A percentile compares a stretch with the other conserved stretches of the same genome.
Evolutionary conservation across 2,797 vertebrate genomes (phyloP).

Genomic region (Esox masquinongy): DNA sequence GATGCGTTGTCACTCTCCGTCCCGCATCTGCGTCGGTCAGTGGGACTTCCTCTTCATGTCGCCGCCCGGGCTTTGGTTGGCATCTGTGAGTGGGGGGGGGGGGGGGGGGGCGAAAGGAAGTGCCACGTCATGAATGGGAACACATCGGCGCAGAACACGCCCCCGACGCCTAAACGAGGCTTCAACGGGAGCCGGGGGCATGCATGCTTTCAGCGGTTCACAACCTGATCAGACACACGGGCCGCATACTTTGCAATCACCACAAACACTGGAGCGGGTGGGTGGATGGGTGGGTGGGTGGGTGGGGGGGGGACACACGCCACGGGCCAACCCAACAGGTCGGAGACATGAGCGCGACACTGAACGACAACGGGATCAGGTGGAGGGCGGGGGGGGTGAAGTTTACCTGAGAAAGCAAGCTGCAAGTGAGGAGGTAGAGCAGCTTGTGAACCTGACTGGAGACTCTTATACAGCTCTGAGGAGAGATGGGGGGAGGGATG

Average conservation of each 20-base stretch:
- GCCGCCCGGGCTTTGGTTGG: conserved; percentile 97
- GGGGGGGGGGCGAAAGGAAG: background rate
- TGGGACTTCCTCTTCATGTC: conserved; percentile 95
- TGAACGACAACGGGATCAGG: background rate
- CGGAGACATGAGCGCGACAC: conserved; percentile 17
- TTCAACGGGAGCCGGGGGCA: background rate
- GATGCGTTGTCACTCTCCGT: conserved; percentile 37
- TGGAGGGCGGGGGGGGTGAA: conserved; percentile 16
- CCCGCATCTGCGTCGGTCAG: conserved; percentile 76
- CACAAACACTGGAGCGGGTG: conserved; percentile 25
- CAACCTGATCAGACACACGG: conserved; percentile 10
- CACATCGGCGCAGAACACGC: background rate
- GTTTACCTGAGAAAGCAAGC: conserved; percentile 95
- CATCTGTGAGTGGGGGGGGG: conserved; percentile 73
- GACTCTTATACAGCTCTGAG: conserved; percentile 97
- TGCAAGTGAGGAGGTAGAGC: conserved; percentile 95
- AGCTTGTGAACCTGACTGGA: conserved; percentile 94
- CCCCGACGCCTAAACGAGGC: background rate
- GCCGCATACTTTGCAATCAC: conserved; percentile 13
- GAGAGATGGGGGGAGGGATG: conserved; percentile 53
- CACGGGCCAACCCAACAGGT: conserved; percentile 23
- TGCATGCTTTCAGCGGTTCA: conserved; percentile 21
- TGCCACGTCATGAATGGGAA: background rate
- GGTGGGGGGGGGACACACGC: too few relatives aligned
- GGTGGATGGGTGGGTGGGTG: conserved; percentile 12